Evolutionary conservation across 2,797 vertebrate species (phyloP).

Genomic region (Galago senegalensis): DNA sequence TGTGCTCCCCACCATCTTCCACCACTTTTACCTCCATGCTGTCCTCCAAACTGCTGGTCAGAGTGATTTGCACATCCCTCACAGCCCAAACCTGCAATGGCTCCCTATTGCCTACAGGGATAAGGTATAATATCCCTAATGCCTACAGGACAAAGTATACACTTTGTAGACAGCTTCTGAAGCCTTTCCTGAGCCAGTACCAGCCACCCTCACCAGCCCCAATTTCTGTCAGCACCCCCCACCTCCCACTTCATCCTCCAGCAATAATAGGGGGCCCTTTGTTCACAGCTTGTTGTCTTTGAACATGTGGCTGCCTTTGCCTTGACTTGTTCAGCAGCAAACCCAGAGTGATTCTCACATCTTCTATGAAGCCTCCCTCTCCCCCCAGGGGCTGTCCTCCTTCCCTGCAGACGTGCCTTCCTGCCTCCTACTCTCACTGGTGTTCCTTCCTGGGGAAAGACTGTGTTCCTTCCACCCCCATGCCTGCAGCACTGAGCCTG

Average conservation of each 20-base stretch:
- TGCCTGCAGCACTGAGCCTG: background rate
- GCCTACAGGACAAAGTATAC: background rate
- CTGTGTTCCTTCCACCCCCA: background rate
- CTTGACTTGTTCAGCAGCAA: slow-evolving; percentile 68
- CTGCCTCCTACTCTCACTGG: background rate
- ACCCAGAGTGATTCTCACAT: slow-evolving; percentile 50
- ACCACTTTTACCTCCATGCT: background rate
- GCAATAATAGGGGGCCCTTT: slow-evolving; percentile 72
- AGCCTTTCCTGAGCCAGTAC: background rate
- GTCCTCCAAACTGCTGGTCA: background rate
- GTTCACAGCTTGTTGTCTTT: slow-evolving; percentile 77
- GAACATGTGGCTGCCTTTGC: slow-evolving; percentile 78
- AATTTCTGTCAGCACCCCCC: slow-evolving; percentile 17
- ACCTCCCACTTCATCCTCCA: slow-evolving; percentile 55
- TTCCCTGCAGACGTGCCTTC: background rate
- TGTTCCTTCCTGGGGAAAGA: background rate
- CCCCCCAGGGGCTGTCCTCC: background rate
- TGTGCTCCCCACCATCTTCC: background rate
- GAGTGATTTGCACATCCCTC: background rate
- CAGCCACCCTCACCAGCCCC: slow-evolving; percentile 4
- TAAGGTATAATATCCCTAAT: background rate
- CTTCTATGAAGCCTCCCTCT: background rate
- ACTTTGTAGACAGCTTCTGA: background rate
- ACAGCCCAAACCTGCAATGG: background rate
- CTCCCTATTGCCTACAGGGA: background rate